These are phyloP conservation scores for Fragum whitleyi DNA, from an alignment of 2,888 invertebrate genomes.

Conservation along the genomic window DNA sequence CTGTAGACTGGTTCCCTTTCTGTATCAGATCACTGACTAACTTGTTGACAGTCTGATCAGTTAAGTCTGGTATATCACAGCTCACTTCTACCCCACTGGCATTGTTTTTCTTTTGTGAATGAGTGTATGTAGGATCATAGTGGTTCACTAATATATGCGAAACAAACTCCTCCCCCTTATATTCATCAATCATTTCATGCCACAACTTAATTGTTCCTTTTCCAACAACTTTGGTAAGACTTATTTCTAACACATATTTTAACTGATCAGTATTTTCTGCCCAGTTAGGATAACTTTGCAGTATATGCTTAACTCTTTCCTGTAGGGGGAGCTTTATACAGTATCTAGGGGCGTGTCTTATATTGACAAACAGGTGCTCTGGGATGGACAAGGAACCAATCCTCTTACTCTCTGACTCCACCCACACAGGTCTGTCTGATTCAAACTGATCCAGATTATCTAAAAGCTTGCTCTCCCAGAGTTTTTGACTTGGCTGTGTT, in stretches of 20 bases:
- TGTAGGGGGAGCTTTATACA: slow-evolving; percentile 66
- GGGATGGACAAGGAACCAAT: slow-evolving; percentile 70
- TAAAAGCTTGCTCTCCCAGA: slow-evolving; percentile 64
- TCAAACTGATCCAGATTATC: slow-evolving; percentile 56
- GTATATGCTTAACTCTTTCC: slow-evolving; percentile 70
- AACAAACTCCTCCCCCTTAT: slow-evolving; percentile 71
- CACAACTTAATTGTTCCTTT: slow-evolving; percentile 63
- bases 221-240: slow-evolving; percentile 58
- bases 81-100: slow-evolving; percentile 23
- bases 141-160: slow-evolving; percentile 66
- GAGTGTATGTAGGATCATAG: slow-evolving; percentile 71
- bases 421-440: slow-evolving; percentile 65
- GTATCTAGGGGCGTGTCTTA: slow-evolving; percentile 63
- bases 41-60: slow-evolving; percentile 40
- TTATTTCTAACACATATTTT: slow-evolving; percentile 47
- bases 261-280: slow-evolving; percentile 62
- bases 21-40: slow-evolving; percentile 6
- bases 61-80: slow-evolving; percentile 47
- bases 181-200: slow-evolving; percentile 63
- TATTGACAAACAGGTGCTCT: slow-evolving; percentile 54
- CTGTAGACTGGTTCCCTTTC: neutral
- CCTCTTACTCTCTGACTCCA: slow-evolving; percentile 75
- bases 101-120: slow-evolving; percentile 72
- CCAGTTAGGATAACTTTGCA: slow-evolving; percentile 71
- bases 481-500: slow-evolving; percentile 72